Evolutionary conservation across 2,113 vertebrate species (phyloP).

Genomic region (Gadus chalcogrammus): DNA sequence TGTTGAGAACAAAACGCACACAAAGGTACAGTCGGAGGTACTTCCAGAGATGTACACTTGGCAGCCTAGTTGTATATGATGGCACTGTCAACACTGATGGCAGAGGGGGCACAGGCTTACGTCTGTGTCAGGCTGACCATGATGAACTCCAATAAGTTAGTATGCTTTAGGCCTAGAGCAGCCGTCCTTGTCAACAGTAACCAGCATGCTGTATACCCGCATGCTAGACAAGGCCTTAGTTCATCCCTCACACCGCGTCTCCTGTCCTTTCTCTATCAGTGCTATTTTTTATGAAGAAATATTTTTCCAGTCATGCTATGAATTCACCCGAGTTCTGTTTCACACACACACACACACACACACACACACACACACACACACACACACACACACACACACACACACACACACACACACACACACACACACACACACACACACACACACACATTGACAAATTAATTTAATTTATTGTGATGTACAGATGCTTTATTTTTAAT

Average conservation of each 20-base stretch:
- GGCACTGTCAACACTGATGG: too few relatives aligned
- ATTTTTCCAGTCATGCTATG: slow-evolving; percentile 61
- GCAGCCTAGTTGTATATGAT: too few relatives aligned
- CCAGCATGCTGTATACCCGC: not conserved
- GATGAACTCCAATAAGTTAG: too few relatives aligned
- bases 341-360: slow-evolving; percentile 15
- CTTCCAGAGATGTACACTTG: too few relatives aligned
- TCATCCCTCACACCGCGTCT: slow-evolving; percentile 22
- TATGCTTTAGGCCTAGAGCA: too few relatives aligned
- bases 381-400: slow-evolving; percentile 17
- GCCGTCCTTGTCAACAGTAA: too few relatives aligned
- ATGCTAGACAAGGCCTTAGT: not conserved
- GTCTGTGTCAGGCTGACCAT: too few relatives aligned
- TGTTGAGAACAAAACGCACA: too few relatives aligned
- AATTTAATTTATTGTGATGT: slow-evolving; percentile 51
- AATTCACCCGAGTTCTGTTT: too few relatives aligned
- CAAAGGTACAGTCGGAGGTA: too few relatives aligned
- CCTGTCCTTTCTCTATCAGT: slow-evolving; percentile 39
- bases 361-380: slow-evolving; percentile 17
- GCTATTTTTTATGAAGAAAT: slow-evolving; percentile 70
- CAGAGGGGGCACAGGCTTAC: too few relatives aligned
- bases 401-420: slow-evolving; percentile 28
- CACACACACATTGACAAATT: slow-evolving; percentile 53
- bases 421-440: slow-evolving; percentile 17
- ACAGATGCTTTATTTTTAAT: slow-evolving; percentile 31